Conservation (phyloP, 2,113 vertebrate species). For the Tursiops truncatus region DNA sequence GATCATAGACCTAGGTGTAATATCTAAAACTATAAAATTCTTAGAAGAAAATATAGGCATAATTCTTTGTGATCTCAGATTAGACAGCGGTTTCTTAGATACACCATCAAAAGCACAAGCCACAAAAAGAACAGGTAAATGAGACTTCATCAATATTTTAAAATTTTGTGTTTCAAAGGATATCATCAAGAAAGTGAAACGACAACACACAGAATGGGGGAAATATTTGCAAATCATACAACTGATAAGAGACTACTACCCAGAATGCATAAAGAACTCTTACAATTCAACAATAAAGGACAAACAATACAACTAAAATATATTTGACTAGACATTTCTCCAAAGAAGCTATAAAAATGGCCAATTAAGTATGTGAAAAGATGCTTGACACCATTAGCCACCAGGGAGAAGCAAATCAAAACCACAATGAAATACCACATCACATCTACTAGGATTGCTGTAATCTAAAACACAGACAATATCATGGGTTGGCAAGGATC, state of each 20-base stretch:
- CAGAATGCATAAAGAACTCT: slow-evolving; percentile 8
- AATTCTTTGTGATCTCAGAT: not conserved
- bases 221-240: not conserved
- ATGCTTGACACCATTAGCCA: not conserved
- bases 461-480: not conserved
- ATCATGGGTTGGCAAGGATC: not conserved
- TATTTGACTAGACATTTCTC: not conserved
- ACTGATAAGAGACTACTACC: not conserved
- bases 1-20: not conserved
- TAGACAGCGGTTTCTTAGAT: not conserved
- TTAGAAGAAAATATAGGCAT: not conserved
- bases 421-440: not conserved
- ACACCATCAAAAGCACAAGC: not conserved
- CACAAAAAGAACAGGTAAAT: not conserved
- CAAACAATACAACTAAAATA: not conserved
- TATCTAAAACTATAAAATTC: not conserved
- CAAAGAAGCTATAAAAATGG: slow-evolving; percentile 19
- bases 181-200: not conserved
- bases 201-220: not conserved
- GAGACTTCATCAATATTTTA: not conserved
- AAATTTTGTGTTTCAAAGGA: not conserved
- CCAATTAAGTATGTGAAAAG: not conserved
- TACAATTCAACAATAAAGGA: not conserved
- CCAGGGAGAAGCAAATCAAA: not conserved
- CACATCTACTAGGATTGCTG: not conserved